Conservation (phyloP, 1,140 invertebrate genomes). For the Zaprionus ghesquierei region DNA sequence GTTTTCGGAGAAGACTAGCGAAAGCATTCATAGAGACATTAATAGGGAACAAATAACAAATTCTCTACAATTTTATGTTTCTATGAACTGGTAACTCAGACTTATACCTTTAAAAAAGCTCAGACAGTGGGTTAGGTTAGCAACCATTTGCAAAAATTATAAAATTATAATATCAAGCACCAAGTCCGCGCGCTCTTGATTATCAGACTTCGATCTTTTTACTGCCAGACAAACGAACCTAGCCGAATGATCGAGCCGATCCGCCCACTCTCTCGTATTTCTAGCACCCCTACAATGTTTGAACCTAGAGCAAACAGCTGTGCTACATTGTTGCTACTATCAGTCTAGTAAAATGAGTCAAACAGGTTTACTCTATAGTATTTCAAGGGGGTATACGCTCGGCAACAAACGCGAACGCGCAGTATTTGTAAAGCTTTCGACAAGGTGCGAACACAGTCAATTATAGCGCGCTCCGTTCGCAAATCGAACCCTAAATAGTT, state of each 20-base stretch:
- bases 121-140: too few relatives aligned
- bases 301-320: not conserved
- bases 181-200: not conserved
- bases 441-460: conserved; percentile 27
- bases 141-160: too few relatives aligned
- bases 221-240: too few relatives aligned
- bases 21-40: too few relatives aligned
- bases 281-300: not conserved
- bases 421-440: conserved; percentile 52
- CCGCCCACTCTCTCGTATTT: not conserved
- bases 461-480: not conserved
- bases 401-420: conserved; percentile 16
- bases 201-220: not conserved
- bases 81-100: too few relatives aligned
- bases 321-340: not conserved
- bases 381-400: conserved; percentile 1
- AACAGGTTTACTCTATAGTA: not conserved
- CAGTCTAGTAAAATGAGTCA: not conserved
- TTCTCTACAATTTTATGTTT: too few relatives aligned
- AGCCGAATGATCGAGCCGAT: not conserved
- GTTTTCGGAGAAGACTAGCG: too few relatives aligned
- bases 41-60: too few relatives aligned
- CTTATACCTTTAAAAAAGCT: too few relatives aligned
- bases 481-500: not conserved
- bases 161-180: not conserved